These are phyloP conservation scores for Miopithecus talapoin DNA, from an alignment of 2,797 vertebrate species.

Conservation along the genomic window DNA sequence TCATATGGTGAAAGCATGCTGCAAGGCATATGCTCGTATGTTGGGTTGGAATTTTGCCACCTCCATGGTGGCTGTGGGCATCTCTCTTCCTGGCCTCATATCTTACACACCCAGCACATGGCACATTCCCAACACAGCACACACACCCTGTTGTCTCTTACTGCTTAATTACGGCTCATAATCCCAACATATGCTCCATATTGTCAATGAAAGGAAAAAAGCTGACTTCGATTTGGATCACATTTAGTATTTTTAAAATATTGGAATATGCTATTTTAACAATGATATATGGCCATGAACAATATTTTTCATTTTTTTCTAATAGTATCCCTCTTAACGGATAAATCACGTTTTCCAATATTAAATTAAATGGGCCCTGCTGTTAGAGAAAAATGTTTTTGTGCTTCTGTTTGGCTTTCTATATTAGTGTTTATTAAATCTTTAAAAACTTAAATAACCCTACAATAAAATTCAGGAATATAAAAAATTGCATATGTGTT, in stretches of 20 bases:
- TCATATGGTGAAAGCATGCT: background rate
- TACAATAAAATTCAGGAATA: conserved; percentile 56
- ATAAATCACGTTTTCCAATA: conserved; percentile 73
- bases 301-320: conserved; percentile 60
- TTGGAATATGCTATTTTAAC: conserved; percentile 63
- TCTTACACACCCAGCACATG: conserved; percentile 13
- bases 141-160: conserved; percentile 47
- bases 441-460: conserved; percentile 71
- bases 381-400: conserved; percentile 70
- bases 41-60: conserved; percentile 47
- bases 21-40: conserved; percentile 5
- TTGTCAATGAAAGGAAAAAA: conserved; percentile 69
- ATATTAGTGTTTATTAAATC: conserved; percentile 68
- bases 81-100: conserved; percentile 55
- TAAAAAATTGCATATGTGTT: conserved; percentile 48
- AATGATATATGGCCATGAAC: conserved; percentile 64
- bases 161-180: conserved; percentile 69
- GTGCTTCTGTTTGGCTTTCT: conserved; percentile 53
- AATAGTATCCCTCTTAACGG: conserved; percentile 66
- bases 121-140: conserved; percentile 47
- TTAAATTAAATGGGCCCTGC: conserved; percentile 74
- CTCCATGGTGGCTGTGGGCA: background rate
- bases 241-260: conserved; percentile 70
- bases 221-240: conserved; percentile 69
- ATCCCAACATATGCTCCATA: conserved; percentile 73